Evolutionary conservation across 2,797 vertebrate genomes (phyloP).

Genomic region (Gallinago nigripennis): DNA sequence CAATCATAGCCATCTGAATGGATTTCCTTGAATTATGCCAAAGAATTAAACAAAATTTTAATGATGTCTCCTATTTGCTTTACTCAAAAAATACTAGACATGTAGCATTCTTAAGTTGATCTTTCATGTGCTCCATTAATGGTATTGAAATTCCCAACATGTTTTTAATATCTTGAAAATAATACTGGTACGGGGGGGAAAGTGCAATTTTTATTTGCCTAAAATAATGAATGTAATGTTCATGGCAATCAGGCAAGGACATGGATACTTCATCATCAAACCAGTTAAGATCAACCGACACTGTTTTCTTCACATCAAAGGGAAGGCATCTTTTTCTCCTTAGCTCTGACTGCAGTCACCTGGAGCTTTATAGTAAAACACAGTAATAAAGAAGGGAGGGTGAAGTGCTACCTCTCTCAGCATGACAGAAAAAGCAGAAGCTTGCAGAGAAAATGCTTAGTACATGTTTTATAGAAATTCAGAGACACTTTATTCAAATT

Average conservation of each 20-base stretch:
- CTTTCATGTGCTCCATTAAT: not conserved
- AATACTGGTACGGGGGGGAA: not conserved
- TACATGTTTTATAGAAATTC: not conserved
- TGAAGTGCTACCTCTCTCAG: not conserved
- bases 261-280: not conserved
- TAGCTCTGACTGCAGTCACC: not conserved
- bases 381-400: not conserved
- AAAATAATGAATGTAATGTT: not conserved
- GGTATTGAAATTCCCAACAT: not conserved
- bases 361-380: not conserved
- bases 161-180: not conserved
- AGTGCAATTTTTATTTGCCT: not conserved
- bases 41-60: conserved; percentile 49
- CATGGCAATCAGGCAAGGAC: not conserved
- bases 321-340: not conserved
- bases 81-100: not conserved
- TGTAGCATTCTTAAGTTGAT: not conserved
- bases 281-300: not conserved
- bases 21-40: conserved; percentile 59
- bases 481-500: not conserved
- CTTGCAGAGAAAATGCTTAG: not conserved
- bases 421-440: not conserved
- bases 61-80: not conserved
- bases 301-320: not conserved
- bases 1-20: conserved; percentile 30